These are phyloP conservation scores for Mylabris sibirica DNA, from an alignment of 2,888 invertebrate genomes.

Conservation along the genomic window DNA sequence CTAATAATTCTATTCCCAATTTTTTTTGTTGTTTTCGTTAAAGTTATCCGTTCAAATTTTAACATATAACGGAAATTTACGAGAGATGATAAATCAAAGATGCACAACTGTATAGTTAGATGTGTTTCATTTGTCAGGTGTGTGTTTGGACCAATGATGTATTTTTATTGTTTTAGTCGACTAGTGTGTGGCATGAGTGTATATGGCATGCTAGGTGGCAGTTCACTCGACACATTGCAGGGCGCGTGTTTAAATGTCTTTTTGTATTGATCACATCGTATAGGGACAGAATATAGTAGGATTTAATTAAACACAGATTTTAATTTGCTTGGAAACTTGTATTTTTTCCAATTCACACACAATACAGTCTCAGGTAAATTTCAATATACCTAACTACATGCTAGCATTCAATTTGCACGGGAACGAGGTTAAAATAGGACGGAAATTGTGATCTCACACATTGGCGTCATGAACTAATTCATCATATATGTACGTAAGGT, in stretches of 20 bases:
- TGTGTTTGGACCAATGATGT: conserved; percentile 60
- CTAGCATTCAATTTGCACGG: not conserved
- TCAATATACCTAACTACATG: conserved; percentile 21
- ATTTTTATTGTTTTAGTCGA: conserved; percentile 59
- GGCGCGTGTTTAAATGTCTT: conserved; percentile 57
- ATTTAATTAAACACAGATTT: conserved; percentile 57
- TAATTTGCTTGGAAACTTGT: conserved; percentile 46
- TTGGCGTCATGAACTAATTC: not conserved
- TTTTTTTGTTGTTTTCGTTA: not conserved
- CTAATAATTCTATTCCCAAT: conserved; percentile 48
- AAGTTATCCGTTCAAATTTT: conserved; percentile 51
- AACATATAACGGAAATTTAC: conserved; percentile 61
- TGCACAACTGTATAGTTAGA: conserved; percentile 42
- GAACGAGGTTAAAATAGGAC: not conserved
- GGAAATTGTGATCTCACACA: not conserved
- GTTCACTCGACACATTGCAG: conserved; percentile 53
- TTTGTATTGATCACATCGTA: conserved; percentile 53
- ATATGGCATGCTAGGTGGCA: conserved; percentile 58
- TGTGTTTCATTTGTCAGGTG: conserved; percentile 63
- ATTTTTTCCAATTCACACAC: conserved; percentile 20
- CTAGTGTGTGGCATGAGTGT: conserved; percentile 51
- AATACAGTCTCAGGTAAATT: conserved; percentile 30
- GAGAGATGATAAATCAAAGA: conserved; percentile 60
- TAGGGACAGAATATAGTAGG: conserved; percentile 44
- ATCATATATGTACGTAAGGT: conserved; percentile 3